Evolutionary conservation across 1,140 invertebrate genomes (phyloP).

Genomic region (Tyrophagus putrescentiae): DNA sequence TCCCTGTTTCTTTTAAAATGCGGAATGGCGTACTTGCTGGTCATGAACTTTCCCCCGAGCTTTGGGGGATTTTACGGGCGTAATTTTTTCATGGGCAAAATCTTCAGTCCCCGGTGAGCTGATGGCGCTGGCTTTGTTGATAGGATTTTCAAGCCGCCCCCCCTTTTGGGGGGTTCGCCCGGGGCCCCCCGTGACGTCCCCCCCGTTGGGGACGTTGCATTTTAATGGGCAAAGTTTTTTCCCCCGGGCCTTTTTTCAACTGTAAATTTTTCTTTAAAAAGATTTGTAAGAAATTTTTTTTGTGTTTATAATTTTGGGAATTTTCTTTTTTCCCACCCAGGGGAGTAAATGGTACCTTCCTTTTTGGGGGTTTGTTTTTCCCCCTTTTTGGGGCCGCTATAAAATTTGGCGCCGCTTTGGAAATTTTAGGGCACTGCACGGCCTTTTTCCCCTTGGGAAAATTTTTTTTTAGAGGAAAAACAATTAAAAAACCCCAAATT

Average conservation of each 20-base stretch:
- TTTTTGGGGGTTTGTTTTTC: too few relatives aligned
- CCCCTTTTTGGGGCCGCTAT: too few relatives aligned
- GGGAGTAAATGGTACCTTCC: conserved; percentile 91
- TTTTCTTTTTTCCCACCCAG: conserved; percentile 70
- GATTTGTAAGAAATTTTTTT: not conserved
- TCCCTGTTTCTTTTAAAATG: conserved; percentile 65
- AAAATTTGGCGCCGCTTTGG: too few relatives aligned
- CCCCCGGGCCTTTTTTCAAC: conserved; percentile 75
- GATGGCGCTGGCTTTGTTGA: conserved; percentile 95
- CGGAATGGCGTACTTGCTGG: conserved; percentile 82
- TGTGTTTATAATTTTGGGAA: conserved; percentile 36
- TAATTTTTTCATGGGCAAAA: conserved; percentile 88
- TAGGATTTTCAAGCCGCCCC: conserved; percentile 84
- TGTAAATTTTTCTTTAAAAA: conserved; percentile 21
- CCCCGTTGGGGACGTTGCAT: conserved; percentile 80
- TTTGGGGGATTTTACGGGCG: conserved; percentile 86
- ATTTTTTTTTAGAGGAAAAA: too few relatives aligned
- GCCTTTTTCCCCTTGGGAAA: too few relatives aligned
- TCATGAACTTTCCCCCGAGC: conserved; percentile 74
- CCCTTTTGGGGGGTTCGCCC: conserved; percentile 72
- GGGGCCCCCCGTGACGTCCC: conserved; percentile 63
- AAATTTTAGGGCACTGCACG: too few relatives aligned
- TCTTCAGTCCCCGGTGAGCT: conserved; percentile 53
- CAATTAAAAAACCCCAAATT: too few relatives aligned
- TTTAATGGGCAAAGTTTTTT: conserved; percentile 79